Base-by-base conservation (phyloP, 30 jellyfish, hydroid and myxozoan species). In the Chironex yamaguchii region DNA sequence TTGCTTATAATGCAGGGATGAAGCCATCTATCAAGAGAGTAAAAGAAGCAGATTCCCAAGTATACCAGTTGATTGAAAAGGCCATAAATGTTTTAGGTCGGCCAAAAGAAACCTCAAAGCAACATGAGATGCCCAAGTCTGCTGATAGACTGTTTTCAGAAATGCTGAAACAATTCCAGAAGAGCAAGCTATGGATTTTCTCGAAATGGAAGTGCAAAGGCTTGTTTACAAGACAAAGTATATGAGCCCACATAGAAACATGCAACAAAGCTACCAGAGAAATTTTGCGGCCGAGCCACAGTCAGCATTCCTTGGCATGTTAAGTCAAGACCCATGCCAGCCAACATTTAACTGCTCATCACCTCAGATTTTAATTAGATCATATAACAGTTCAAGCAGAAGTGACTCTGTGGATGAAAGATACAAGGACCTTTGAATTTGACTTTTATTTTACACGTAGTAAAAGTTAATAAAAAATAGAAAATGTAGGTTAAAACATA, bases 141-240 rank as follows among this genome's bases (percentile, higher is more conserved):
- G 86, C 86, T 73, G 86, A 73, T 29, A 48, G 34, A 27, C 36
- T 73, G 26, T 73, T 73, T 25, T 51, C 74, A 2, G 86, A 73
- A 30, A 73, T 73, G 86, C 12, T 73, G 86, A 73, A 49, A 35
- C 86, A 48, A 73, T 73, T 25, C 24, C 21, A 12, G 73, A 73
- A 12, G 86, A 73, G 73, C 86, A 73, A 49, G 23, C 74, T 48
- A 71, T 42, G 73, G 86, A 73, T 73, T 73, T 73, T 48, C 71
- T 73, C 2, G 51, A 73, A 30, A 35, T 73, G 86, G 86, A 73
- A 49, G 49, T 73, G 31, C 86, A 73, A 73, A 25, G 73, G 73
- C 49, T 35, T 36, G 34, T 73, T n/a, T 73, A 73, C 48, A 73
- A 73, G 49, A 73, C 86, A 4, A 73, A 73, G 73, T 48, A 73